These are phyloP conservation scores for Catostylus mosaicus DNA, from an alignment of 30 jellyfish, hydroid and myxozoan species.

Conservation along the genomic window DNA sequence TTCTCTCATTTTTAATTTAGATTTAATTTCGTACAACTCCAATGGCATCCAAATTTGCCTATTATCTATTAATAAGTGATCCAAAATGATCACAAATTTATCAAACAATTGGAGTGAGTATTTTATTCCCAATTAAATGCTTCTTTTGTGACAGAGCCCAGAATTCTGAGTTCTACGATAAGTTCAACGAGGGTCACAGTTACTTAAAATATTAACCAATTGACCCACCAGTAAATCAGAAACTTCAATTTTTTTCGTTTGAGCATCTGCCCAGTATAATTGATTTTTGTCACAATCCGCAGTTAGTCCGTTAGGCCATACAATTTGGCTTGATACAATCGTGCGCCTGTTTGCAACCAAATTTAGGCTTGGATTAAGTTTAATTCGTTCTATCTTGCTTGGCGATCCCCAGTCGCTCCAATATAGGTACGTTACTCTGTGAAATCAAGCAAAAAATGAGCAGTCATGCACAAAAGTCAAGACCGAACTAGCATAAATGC, in stretches of 20 bases:
- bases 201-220: no score
- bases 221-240: conserved; percentile 58
- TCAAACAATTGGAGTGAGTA: no score
- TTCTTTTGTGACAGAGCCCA: no score
- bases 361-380: conserved; percentile 27
- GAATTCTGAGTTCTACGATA: no score
- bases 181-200: no score
- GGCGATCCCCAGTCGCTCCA: conserved; percentile 86
- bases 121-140: no score
- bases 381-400: conserved; percentile 54
- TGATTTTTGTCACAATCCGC: conserved; percentile 29
- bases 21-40: no score
- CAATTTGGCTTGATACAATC: conserved; percentile 42
- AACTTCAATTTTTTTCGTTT: conserved; percentile 59
- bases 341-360: conserved; percentile 39
- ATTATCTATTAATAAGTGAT: no score
- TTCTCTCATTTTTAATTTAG: no score
- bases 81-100: no score
- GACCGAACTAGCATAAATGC: background rate
- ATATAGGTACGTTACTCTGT: conserved; percentile 38
- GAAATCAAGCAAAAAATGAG: background rate
- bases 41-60: no score
- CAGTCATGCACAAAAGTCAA: no score
- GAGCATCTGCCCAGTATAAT: conserved; percentile 79
- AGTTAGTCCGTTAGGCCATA: conserved; percentile 79